phyloP scores from a whole-genome alignment of 2,113 vertebrate species.

The Merops nubicus region DNA sequence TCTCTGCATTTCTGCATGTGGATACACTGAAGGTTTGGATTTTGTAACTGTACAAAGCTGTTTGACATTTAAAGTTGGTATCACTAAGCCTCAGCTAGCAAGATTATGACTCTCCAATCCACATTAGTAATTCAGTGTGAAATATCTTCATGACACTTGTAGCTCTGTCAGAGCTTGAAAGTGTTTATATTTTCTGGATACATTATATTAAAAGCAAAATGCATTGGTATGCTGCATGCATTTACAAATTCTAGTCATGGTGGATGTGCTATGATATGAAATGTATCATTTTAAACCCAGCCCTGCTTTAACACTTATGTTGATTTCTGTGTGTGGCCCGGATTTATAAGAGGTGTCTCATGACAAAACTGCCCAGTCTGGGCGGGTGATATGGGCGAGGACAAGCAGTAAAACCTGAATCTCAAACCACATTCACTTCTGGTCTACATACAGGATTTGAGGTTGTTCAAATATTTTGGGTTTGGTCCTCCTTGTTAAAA shows the following conservation, averaged over 20 bases:
- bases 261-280: not conserved
- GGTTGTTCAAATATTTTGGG: accelerated
- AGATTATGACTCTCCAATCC: constrained; percentile 31
- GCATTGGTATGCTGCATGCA: not conserved
- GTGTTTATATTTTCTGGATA: constrained; percentile 20
- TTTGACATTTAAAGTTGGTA: constrained; percentile 13
- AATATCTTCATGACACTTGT: not conserved
- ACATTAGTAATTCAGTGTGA: constrained; percentile 54
- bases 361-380: not conserved
- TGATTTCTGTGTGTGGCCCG: not conserved
- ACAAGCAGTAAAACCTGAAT: not conserved
- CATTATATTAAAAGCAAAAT: constrained; percentile 2
- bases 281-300: not conserved
- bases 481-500: not conserved
- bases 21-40: not conserved
- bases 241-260: not conserved
- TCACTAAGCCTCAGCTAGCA: not conserved
- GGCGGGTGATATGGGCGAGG: not conserved
- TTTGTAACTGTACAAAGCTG: not conserved
- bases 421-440: not conserved
- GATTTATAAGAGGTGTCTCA: not conserved
- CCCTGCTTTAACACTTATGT: not conserved
- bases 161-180: constrained; percentile 1
- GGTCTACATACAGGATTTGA: not conserved
- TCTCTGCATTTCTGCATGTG: not conserved